Percentiles rank a stretch among this genome's conserved stretches.
phyloP scores from a whole-genome alignment of 37 sponge, comb jelly and placozoan species.

The Dysidea cf. avara region DNA sequence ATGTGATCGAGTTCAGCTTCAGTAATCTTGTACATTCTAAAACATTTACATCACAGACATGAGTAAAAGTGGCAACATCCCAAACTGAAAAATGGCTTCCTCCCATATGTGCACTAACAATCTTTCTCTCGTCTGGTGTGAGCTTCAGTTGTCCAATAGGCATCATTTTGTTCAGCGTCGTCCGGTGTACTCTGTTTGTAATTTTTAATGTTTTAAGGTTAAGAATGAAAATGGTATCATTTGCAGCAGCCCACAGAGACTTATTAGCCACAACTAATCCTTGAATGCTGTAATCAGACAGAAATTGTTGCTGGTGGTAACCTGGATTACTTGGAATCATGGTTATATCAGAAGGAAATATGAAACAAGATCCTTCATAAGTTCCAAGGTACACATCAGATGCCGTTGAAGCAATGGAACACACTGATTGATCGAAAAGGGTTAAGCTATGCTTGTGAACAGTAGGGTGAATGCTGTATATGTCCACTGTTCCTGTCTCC shows the following conservation, averaged over 20 bases:
- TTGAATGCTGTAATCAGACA: slow-evolving; percentile 52
- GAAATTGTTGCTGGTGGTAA: slow-evolving; percentile 24
- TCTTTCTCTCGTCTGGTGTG: slow-evolving; percentile 17
- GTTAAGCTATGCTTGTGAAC: slow-evolving; percentile 38
- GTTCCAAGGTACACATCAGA: slow-evolving; percentile 56
- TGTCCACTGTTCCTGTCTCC: slow-evolving; percentile 40
- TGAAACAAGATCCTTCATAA: slow-evolving; percentile 51
- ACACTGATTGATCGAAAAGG: slow-evolving; percentile 48
- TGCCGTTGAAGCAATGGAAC: slow-evolving; percentile 45
- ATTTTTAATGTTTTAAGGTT: slow-evolving; percentile 37
- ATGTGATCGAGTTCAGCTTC: slow-evolving; percentile 37
- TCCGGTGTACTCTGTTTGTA: slow-evolving; percentile 18
- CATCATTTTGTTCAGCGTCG: neutral
- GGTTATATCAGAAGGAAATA: slow-evolving; percentile 5
- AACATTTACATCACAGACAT: slow-evolving; percentile 31
- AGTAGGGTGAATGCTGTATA: slow-evolving; percentile 26
- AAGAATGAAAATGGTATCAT: slow-evolving; percentile 54
- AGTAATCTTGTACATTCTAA: neutral
- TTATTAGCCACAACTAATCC: slow-evolving; percentile 52
- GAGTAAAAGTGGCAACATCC: slow-evolving; percentile 23
- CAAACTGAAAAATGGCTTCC: slow-evolving; percentile 53
- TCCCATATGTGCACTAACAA: slow-evolving; percentile 61
- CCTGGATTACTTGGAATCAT: neutral
- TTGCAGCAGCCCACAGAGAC: no score
- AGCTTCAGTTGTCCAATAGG: slow-evolving; percentile 41